Evolutionary conservation across 2,888 invertebrate species (phyloP), one percentile per base, ranked within the genome.

Genomic region (Carterocephalus palaemon): DNA sequence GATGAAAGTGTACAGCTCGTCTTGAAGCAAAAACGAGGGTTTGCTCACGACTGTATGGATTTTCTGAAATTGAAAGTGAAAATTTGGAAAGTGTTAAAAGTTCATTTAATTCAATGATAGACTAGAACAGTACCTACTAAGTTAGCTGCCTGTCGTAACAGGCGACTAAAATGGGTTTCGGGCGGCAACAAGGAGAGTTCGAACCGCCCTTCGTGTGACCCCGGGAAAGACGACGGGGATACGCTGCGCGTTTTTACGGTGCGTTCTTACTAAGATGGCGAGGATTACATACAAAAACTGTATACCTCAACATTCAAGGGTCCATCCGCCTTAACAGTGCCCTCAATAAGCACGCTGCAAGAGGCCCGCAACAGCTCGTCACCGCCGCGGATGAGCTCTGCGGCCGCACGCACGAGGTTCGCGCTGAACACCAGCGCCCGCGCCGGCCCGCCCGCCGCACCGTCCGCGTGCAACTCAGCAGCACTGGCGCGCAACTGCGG

Each of bases 221-320:
- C n/a, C n/a, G n/a, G n/a, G n/a, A n/a, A n/a, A n/a, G n/a, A n/a
- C n/a, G n/a, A n/a, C n/a, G n/a, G n/a, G n/a, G n/a, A n/a, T n/a
- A n/a, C n/a, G n/a, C n/a, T n/a, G n/a, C n/a, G n/a, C n/a, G n/a
- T n/a, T n/a, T n/a, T n/a, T n/a, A n/a, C n/a, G n/a, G n/a, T n/a
- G n/a, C n/a, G n/a, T n/a, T n/a, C n/a, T n/a, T n/a, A n/a, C n/a
- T n/a, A n/a, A n/a, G n/a, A n/a, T n/a, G n/a, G n/a, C n/a, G n/a
- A n/a, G 1, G 2, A 28, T 7, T 3, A 28, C 2, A 3, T 23
- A 36, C n/a, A 20, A n/a, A 13, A 33, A 19, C 8, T 0, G 12
- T n/a, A 6, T 75, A 93, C 94, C 89, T 95, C 94, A 26, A 95
- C 92, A 54, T 93, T 93, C n/a, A 95, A 77, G n/a, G 94, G 93